Base-by-base conservation (phyloP, 1,140 invertebrate genomes). In the Hirudo medicinalis region DNA sequence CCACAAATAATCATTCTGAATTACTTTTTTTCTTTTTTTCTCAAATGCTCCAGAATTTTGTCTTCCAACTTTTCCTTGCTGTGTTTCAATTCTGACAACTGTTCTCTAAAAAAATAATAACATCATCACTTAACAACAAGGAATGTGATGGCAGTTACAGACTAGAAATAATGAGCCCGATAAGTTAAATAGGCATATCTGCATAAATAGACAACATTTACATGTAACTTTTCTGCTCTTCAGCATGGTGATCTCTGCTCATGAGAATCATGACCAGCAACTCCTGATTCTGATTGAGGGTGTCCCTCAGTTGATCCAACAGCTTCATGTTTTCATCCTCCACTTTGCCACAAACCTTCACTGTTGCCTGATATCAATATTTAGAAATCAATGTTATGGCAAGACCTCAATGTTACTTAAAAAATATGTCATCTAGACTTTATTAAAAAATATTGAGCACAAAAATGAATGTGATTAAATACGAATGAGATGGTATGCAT, bases 321-420 rank as follows among this genome's bases (percentile, higher is more conserved):
- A 63, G 29, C 29, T 63, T 63, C 22, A 63, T 32, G 15, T 63
- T 63, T 32, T 63, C 57, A 63, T 63, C 57, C 57, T 63, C 57
- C 22, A 63, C 57, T 63, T 63, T 63, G 22, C 29, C 57, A 63
- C 57, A 63, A 63, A 63, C 57, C 29, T 19, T 63, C 29, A 32
- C 15, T 63, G 29, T 19, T 63, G 57, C 57, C 57, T 63, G 57
- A 13, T 8, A 32, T 63, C 8, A 25, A 32, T 63, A 0, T n/a
- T 15, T 63, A 15, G 8, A 13, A 25, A 63, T 63, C 54, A 57
- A 4, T 5, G 9, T 57, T n/a, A 57, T 25, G 20, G 25, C 5
- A 57, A 20, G 25, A 57, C 32, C 32, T 36, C 6, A 49, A 49
- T 49, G 43, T 49, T 3, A 3, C 32, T 49, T 49, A 49, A 49